Evolutionary conservation across 2,113 vertebrate genomes (phyloP).

Genomic region (Leptocoma aspasia): DNA sequence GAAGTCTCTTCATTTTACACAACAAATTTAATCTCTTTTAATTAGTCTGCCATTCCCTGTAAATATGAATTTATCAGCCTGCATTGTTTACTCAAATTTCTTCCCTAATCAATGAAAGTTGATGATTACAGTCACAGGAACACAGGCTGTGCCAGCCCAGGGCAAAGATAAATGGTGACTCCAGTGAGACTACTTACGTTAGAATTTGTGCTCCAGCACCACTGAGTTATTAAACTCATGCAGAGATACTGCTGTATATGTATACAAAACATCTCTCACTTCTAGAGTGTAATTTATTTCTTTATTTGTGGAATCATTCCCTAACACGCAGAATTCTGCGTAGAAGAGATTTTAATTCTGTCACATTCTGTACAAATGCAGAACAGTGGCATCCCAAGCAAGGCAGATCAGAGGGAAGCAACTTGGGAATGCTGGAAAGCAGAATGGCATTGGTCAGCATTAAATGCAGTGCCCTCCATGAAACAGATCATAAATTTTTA

Average conservation of each 20-base stretch:
- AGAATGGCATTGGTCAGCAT: background rate
- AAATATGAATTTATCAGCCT: background rate
- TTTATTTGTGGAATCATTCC: background rate
- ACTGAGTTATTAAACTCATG: background rate
- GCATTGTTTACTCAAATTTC: background rate
- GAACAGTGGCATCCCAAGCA: background rate
- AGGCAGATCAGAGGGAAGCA: background rate
- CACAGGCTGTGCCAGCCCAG: background rate
- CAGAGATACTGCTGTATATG: background rate
- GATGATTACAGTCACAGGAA: background rate
- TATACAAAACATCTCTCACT: background rate
- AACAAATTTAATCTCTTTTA: background rate
- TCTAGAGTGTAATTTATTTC: background rate
- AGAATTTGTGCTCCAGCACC: background rate
- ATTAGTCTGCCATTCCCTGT: background rate
- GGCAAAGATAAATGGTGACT: background rate
- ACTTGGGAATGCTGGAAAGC: background rate
- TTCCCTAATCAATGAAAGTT: background rate
- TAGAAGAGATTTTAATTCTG: background rate
- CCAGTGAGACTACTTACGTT: background rate
- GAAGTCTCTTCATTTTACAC: background rate
- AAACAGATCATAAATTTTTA: background rate
- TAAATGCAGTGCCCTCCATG: background rate
- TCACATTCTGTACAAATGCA: background rate
- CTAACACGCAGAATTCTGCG: accelerated